phyloP scores from a whole-genome alignment of 2,113 vertebrate genomes.

The Macaca mulatta region DNA sequence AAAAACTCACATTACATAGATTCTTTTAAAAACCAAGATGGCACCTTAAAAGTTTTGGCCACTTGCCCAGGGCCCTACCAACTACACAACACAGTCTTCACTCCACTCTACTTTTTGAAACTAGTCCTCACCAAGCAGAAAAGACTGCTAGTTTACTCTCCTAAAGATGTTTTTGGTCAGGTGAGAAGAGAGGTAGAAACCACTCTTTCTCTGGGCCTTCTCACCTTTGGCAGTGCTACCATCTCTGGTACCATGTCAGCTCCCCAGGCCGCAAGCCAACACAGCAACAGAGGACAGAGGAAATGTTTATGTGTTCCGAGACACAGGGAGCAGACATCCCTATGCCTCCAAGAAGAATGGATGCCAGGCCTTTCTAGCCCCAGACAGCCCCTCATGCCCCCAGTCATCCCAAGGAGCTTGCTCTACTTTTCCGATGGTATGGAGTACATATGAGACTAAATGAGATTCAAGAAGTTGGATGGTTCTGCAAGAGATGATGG shows the following conservation, averaged over 20 bases:
- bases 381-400: neutral
- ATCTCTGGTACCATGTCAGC: neutral
- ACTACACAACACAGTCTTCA: neutral
- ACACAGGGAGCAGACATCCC: fast-evolving
- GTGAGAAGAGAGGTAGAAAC: neutral
- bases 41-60: neutral
- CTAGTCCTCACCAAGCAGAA: neutral
- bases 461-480: neutral
- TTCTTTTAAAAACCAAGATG: neutral
- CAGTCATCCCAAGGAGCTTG: neutral
- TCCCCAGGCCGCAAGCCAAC: neutral
- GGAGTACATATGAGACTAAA: neutral
- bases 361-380: neutral
- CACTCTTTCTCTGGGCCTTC: neutral
- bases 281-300: no score
- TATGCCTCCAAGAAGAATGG: neutral
- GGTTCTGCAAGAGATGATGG: neutral
- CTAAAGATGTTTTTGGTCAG: neutral
- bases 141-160: neutral
- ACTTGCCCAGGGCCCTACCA: neutral
- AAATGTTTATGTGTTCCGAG: neutral
- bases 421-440: neutral
- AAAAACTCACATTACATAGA: neutral
- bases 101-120: neutral
- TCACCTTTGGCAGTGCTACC: fast-evolving